Conservation (phyloP, 1,140 invertebrate species). For the Orius insidiosus region DNA sequence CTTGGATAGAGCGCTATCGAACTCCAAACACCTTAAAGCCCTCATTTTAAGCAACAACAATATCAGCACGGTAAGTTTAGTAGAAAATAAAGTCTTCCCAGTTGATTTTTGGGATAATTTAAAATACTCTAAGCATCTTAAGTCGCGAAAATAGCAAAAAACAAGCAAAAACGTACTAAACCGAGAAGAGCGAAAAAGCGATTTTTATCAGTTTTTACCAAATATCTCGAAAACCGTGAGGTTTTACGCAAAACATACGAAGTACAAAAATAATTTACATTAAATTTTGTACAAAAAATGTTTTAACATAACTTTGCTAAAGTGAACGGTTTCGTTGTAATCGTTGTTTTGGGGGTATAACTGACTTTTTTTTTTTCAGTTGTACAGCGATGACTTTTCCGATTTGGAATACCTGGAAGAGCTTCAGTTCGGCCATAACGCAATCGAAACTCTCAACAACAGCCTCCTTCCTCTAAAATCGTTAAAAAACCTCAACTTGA, state of each 20-base stretch:
- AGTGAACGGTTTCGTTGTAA: too few relatives aligned
- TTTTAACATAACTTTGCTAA: too few relatives aligned
- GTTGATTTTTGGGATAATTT: not conserved
- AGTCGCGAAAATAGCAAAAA: too few relatives aligned
- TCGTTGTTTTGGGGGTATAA: too few relatives aligned
- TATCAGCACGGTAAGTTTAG: conserved; percentile 43
- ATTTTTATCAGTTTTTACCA: too few relatives aligned
- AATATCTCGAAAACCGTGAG: too few relatives aligned
- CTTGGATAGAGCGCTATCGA: conserved; percentile 48
- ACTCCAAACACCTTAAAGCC: conserved; percentile 40
- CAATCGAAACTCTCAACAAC: conserved; percentile 47
- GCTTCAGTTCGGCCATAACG: conserved; percentile 49
- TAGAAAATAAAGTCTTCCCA: not conserved
- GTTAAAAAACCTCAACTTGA: conserved; percentile 49
- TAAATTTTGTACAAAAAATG: too few relatives aligned
- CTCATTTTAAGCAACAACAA: conserved; percentile 51
- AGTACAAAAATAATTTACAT: too few relatives aligned
- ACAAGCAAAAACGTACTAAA: too few relatives aligned
- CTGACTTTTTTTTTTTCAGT: conserved; percentile 25
- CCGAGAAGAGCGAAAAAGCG: too few relatives aligned
- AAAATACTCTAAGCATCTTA: too few relatives aligned
- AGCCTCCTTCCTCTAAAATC: conserved; percentile 47
- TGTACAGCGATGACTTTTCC: conserved; percentile 54
- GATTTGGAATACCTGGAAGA: conserved; percentile 44
- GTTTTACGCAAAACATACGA: too few relatives aligned